phyloP scores from a whole-genome alignment of 1,140 invertebrate genomes.

The Eurytemora carolleeae region DNA sequence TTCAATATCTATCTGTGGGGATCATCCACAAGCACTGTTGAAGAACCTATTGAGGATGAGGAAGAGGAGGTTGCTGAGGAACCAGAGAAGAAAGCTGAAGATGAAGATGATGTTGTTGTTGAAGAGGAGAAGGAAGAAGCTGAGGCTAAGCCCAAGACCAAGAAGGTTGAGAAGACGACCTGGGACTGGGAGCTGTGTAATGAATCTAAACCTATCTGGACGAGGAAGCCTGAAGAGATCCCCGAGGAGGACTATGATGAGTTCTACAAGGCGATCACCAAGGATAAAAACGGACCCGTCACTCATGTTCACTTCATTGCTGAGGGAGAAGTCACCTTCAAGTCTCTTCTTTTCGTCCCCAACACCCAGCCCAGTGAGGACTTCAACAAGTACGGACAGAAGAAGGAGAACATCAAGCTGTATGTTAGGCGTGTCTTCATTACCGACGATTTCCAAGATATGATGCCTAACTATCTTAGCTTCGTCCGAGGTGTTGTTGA shows the following conservation, averaged over 20 bases:
- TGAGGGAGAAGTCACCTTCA: conserved; percentile 96
- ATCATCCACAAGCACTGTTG: conserved; percentile 68
- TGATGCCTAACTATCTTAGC: conserved; percentile 93
- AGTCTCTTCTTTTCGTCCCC: conserved; percentile 81
- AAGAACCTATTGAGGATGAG: conserved; percentile 45
- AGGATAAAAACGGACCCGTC: conserved; percentile 66
- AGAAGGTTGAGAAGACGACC: conserved; percentile 81
- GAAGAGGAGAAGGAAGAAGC: conserved; percentile 46
- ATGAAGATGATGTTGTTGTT: conserved; percentile 36
- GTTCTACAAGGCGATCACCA: conserved; percentile 85
- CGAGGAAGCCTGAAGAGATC: conserved; percentile 52
- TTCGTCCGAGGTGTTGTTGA: conserved; percentile 94
- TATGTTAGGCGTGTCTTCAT: conserved; percentile 95
- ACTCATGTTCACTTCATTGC: conserved; percentile 86
- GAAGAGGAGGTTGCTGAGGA: conserved; percentile 28
- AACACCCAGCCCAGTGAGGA: conserved; percentile 63
- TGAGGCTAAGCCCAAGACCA: conserved; percentile 64
- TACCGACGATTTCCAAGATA: conserved; percentile 96
- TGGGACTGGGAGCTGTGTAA: conserved; percentile 98
- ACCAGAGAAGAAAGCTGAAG: conserved; percentile 38
- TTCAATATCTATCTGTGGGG: conserved; percentile 95
- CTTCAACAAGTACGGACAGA: conserved; percentile 86
- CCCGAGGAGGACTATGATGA: conserved; percentile 68
- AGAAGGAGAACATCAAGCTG: conserved; percentile 83
- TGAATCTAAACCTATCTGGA: conserved; percentile 93